phyloP scores from a whole-genome alignment of 2,888 invertebrate species.

The Habroteleia sp. region DNA sequence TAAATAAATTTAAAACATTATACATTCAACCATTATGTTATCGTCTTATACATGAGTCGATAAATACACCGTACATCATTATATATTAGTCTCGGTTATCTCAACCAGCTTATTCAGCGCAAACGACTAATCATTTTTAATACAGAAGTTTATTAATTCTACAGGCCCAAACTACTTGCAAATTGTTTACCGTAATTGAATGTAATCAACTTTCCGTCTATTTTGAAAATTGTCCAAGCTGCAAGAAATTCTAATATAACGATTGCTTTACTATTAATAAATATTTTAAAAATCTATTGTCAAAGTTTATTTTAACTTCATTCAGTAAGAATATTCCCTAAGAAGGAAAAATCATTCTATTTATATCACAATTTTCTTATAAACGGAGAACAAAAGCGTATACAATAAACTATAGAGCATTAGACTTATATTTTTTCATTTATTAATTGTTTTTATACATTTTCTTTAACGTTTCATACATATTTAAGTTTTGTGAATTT shows the following conservation, averaged over 20 bases:
- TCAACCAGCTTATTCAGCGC: constrained; percentile 24
- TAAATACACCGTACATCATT: constrained; percentile 44
- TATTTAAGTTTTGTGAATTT: no score
- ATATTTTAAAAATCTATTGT: no score
- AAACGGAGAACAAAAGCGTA: no score
- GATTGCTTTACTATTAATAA: constrained; percentile 16
- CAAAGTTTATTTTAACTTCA: no score
- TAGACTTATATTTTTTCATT: no score
- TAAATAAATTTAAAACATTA: constrained; percentile 44
- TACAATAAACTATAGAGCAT: no score
- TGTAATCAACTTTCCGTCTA: constrained; percentile 22
- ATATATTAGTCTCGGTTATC: constrained; percentile 42
- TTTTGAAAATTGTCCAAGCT: constrained; percentile 18
- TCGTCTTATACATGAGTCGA: constrained; percentile 50
- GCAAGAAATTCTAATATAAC: constrained; percentile 7
- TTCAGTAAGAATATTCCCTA: constrained; percentile 6
- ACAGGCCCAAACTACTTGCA: constrained; percentile 9
- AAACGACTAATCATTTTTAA: constrained; percentile 32
- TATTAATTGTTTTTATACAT: no score
- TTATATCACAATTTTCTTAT: no score
- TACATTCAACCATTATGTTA: constrained; percentile 38
- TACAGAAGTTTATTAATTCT: constrained; percentile 40
- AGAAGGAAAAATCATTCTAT: no score
- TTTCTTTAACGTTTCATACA: no score
- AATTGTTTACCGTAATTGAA: constrained; percentile 38